A percentile compares a stretch with the other conserved stretches of the same genome.
These are phyloP conservation scores for Tragelaphus scriptus DNA, from an alignment of 2,113 vertebrate genomes.

Conservation along the genomic window DNA sequence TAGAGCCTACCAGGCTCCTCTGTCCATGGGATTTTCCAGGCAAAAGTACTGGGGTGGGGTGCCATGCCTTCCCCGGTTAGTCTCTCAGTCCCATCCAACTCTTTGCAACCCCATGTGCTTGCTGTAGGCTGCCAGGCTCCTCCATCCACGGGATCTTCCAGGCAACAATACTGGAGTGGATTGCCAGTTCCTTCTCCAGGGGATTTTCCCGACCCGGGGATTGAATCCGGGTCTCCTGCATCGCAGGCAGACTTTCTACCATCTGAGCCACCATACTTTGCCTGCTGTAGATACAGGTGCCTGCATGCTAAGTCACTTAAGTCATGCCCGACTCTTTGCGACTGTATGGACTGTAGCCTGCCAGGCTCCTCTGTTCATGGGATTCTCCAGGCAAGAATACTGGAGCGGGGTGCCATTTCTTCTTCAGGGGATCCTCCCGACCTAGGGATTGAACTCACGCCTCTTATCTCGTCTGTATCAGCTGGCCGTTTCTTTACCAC, in stretches of 20 bases:
- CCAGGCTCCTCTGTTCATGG: neutral
- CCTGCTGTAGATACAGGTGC: neutral
- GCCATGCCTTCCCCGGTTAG: too few species aligned
- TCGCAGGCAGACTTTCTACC: neutral
- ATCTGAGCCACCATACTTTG: neutral
- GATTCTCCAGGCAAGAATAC: neutral
- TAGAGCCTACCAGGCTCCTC: too few species aligned
- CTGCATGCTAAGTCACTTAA: neutral
- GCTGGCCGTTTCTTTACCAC: neutral
- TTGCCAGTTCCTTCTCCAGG: neutral
- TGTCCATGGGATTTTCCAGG: too few species aligned
- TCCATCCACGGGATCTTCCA: neutral
- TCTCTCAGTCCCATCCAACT: neutral
- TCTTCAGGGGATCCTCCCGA: neutral
- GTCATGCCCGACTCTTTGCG: neutral
- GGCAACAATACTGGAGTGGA: neutral
- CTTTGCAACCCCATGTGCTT: neutral
- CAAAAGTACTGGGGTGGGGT: too few species aligned
- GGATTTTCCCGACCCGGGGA: neutral
- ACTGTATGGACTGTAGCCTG: neutral
- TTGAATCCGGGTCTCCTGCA: rapidly evolving
- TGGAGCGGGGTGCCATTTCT: neutral
- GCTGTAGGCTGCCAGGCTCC: neutral
- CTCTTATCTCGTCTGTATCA: neutral
- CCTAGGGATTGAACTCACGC: neutral